These are phyloP conservation scores for Druceiella hillmani DNA, from an alignment of 2,888 invertebrate species.

Conservation along the genomic window DNA sequence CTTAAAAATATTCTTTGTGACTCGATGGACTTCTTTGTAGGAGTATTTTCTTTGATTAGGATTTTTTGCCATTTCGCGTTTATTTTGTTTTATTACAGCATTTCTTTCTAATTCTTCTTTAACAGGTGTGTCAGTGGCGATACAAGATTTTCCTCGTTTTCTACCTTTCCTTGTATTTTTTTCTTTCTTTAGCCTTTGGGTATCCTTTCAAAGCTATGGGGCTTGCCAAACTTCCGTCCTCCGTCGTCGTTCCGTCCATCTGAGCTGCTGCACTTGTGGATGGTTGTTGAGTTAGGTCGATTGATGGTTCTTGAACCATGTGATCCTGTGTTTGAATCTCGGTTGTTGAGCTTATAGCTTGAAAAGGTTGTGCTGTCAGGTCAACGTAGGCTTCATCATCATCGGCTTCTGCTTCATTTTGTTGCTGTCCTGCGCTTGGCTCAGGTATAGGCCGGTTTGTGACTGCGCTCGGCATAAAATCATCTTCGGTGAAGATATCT, in stretches of 20 bases:
- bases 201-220: conserved; percentile 12
- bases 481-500: conserved; percentile 26
- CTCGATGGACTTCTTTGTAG: too few relatives aligned
- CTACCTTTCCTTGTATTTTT: too few relatives aligned
- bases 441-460: conserved; percentile 17
- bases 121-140: too few relatives aligned
- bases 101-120: too few relatives aligned
- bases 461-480: conserved; percentile 24
- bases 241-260: too few relatives aligned
- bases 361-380: conserved; percentile 6
- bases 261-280: conserved; percentile 8
- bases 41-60: too few relatives aligned
- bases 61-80: too few relatives aligned
- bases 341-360: conserved; percentile 4
- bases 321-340: neutral
- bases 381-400: conserved; percentile 6
- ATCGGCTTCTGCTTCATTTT: conserved; percentile 10
- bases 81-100: too few relatives aligned
- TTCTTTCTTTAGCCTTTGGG: too few relatives aligned
- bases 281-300: conserved; percentile 7
- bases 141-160: too few relatives aligned
- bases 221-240: conserved; percentile 11
- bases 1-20: too few relatives aligned
- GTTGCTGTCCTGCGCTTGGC: conserved; percentile 4
- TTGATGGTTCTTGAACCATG: conserved; percentile 2